Base-by-base conservation (phyloP, 2,888 invertebrate genomes). In the Frankliniella fusca region DNA sequence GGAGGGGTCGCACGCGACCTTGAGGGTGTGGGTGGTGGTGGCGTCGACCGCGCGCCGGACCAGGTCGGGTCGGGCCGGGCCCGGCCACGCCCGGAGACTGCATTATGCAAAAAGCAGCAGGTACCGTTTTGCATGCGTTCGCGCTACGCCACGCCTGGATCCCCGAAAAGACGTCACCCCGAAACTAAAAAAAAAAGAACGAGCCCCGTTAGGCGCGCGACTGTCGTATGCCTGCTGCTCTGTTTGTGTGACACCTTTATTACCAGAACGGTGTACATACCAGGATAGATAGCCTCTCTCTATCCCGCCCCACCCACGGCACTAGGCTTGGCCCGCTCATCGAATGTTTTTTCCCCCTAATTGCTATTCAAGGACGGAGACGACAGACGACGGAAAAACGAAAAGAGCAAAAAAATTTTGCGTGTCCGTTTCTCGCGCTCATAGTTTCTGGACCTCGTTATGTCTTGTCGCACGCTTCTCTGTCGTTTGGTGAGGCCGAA, bases 31-130 rank as follows among this genome's bases (percentile, higher is more conserved):
- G 23, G n/a, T 23, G 70, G n/a, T 23, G 70, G 70, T 18, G 18
- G 70, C 23, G n/a, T n/a, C 65, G n/a, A 23, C 23, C 7, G 70
- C 70, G 70, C 70, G 54, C 54, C 54, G 5, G 54, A 0, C 54
- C 20, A 11, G 0, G 54, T 15, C 54, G 5, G 54, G 0, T 15
- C 20, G 0, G 54, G 12, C 54, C 20, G 12, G 54, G 15, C 54
- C 38, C 38, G 38, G 12, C 54, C 54, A 11, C 54, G 18, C 18
- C 70, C 10, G 70, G 70, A 11, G 70, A 76, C 18, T 76, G 70
- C 70, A 76, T 76, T 76, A 76, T 76, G 70, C 70, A 76, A 76
- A 76, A 76, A 76, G 27, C 70, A 70, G 23, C 70, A 12, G 27
- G 70, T 76, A 23, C 70, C 70, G 70, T 76, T 76, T 76, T 76